Percentiles rank a stretch among this genome's conserved stretches.
Conservation (phyloP, 2,113 vertebrate genomes). For the Takifugu flavidus region DNA sequence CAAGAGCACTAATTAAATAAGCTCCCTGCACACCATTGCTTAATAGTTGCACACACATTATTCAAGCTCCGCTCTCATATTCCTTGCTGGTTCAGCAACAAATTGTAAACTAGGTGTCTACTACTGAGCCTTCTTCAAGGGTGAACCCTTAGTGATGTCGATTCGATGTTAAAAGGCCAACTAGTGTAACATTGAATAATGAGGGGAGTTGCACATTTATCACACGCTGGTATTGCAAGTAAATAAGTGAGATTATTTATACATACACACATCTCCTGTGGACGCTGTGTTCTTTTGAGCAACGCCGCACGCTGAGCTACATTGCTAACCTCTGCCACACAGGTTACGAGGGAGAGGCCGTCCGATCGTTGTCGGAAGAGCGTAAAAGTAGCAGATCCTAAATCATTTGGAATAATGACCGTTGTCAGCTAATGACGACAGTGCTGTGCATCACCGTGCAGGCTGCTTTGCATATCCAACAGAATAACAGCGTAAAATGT, state of each 20-base stretch:
- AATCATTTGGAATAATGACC: slow-evolving; percentile 66
- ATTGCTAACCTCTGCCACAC: slow-evolving; percentile 27
- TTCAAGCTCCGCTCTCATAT: slow-evolving; percentile 25
- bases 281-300: not conserved
- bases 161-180: slow-evolving; percentile 16
- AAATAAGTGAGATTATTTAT: no score
- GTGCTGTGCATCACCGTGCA: slow-evolving; percentile 34
- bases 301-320: slow-evolving; percentile 13
- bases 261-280: not conserved
- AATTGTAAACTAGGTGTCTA: slow-evolving; percentile 25
- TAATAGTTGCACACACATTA: slow-evolving; percentile 37
- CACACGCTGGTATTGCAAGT: not conserved
- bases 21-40: slow-evolving; percentile 49
- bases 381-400: slow-evolving; percentile 32
- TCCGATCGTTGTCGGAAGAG: slow-evolving; percentile 52
- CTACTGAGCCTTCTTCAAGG: slow-evolving; percentile 20
- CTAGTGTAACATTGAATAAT: slow-evolving; percentile 10
- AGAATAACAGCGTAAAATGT: slow-evolving; percentile 23
- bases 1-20: slow-evolving; percentile 68
- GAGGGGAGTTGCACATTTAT: slow-evolving; percentile 17
- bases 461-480: slow-evolving; percentile 32
- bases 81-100: slow-evolving; percentile 35
- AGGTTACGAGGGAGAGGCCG: slow-evolving; percentile 40
- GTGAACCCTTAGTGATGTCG: slow-evolving; percentile 10
- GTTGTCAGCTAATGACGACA: slow-evolving; percentile 56